Base-by-base conservation (phyloP, 1,140 invertebrate species). In the Probaryconus sp. region DNA sequence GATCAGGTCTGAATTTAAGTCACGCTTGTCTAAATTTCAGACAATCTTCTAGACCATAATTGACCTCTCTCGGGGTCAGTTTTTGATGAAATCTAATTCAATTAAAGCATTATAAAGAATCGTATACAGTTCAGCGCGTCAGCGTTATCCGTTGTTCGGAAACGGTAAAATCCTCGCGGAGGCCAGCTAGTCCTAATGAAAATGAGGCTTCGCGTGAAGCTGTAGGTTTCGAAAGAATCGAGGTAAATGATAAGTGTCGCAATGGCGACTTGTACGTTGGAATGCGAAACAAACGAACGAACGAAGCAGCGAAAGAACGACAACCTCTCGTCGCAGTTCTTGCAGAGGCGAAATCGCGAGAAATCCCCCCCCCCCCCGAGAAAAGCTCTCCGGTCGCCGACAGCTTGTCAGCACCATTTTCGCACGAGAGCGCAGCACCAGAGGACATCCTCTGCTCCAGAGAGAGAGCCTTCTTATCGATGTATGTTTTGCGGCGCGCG, bases 391-490 rank as follows among this genome's bases (percentile, higher is more conserved):
- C 50, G 9, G 37, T 42, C 31, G 35, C 47, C 65, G 64, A 43
- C 64, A 58, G 53, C 55, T 40, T 31, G 68, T 64, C 58, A 51
- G 58, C 56, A 18, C 48, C 31, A 26, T 69, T 69, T 53, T 69
- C 53, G 53, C 51, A 13, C 61, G 42, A 56, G 55, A 61, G 47
- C 31, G 65, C 65, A 53, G 56, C 48, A 61, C 65, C 55, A 38
- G 14, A 24, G 64, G 21, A 13, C n/a, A 3, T 3, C 21, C 16
- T 35, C 16, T 2, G 28, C 28, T 30, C 28, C n/a, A n/a, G n/a
- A 68, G 56, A 80, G 79, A 56, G 38, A 80, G 71, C 80, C 55
- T 79, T 76, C 72, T 81, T 81, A 81, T 79, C 80, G 79, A 76
- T 79, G 37, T 43, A 20, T 10, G 7, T n/a, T 58, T 58, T 35